Conservation (phyloP, 2,113 vertebrate genomes). For the Nyctereutes procyonoides region DNA sequence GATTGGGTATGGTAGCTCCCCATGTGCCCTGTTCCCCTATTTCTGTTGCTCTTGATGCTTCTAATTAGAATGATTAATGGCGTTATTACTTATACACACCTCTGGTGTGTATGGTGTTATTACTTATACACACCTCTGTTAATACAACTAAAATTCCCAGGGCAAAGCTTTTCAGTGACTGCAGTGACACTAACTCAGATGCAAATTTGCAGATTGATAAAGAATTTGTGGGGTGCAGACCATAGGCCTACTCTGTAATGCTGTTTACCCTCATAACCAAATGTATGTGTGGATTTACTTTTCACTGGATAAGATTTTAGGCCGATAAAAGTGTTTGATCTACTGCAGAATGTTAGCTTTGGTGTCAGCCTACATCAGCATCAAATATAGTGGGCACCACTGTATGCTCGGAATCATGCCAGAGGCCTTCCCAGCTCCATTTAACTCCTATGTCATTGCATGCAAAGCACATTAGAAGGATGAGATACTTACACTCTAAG, state of each 20-base stretch:
- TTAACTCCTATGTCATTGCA: background rate
- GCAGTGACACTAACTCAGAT: background rate
- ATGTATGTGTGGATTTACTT: background rate
- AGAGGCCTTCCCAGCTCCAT: background rate
- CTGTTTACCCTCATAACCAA: background rate
- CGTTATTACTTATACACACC: background rate
- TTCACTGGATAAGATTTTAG: background rate
- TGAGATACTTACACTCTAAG: slow-evolving; percentile 5
- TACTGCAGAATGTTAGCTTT: background rate
- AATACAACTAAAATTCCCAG: background rate
- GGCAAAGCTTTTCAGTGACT: background rate
- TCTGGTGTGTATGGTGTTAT: background rate
- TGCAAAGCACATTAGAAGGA: background rate
- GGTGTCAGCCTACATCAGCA: background rate
- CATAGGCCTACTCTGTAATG: background rate
- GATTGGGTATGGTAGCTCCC: background rate
- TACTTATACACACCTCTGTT: background rate
- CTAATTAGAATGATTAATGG: background rate
- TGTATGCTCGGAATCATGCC: background rate
- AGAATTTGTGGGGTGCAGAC: background rate
- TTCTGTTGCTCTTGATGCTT: background rate
- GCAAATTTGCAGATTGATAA: background rate
- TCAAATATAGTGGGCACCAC: background rate
- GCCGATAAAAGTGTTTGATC: background rate
- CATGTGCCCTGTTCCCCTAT: background rate